phyloP scores from a whole-genome alignment of 2,888 invertebrate species.

The Germaria angustata region DNA sequence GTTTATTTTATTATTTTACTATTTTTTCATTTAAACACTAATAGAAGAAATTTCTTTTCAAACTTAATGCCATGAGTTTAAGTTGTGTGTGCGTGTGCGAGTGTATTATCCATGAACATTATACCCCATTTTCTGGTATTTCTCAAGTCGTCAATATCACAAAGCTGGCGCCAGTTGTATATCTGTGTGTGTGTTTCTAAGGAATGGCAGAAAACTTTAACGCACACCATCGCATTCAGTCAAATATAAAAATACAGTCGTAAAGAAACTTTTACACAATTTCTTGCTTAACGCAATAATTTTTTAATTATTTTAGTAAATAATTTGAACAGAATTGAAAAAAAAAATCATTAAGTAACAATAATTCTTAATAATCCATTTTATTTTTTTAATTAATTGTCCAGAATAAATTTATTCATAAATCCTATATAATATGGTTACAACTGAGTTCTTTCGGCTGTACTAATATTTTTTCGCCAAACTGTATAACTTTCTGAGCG shows the following conservation, averaged over 20 bases:
- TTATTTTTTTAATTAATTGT: no score
- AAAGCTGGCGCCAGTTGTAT: constrained; percentile 60
- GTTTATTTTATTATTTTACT: not conserved
- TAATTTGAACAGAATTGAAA: no score
- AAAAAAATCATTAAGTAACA: no score
- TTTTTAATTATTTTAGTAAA: no score
- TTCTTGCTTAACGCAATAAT: no score
- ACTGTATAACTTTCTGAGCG: not conserved
- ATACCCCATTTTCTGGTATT: constrained; percentile 2
- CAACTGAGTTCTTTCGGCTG: no score
- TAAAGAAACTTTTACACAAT: not conserved
- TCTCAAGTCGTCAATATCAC: constrained; percentile 51
- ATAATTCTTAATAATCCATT: no score
- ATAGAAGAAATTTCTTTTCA: constrained; percentile 1
- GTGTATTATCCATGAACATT: constrained; percentile 30
- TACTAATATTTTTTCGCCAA: not conserved
- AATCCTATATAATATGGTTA: no score
- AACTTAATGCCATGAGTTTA: not conserved
- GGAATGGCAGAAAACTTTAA: constrained; percentile 21
- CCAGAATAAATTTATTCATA: no score
- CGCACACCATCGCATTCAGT: constrained; percentile 13
- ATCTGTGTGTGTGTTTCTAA: not conserved
- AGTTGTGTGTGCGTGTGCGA: not conserved
- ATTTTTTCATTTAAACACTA: not conserved
- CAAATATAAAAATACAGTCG: not conserved